Base-by-base conservation (phyloP, 2,888 invertebrate species). In the Mythimna loreyi region DNA sequence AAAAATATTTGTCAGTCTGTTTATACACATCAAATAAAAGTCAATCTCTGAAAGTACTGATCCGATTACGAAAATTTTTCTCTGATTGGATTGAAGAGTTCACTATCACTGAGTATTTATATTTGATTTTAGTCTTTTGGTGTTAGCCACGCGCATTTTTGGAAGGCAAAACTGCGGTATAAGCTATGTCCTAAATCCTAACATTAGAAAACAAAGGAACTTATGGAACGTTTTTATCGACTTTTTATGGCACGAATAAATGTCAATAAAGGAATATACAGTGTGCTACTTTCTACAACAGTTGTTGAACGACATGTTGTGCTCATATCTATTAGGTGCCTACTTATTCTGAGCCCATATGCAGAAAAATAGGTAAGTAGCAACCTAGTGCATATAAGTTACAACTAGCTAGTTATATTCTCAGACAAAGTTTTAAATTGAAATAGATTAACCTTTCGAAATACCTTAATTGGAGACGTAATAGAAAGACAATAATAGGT, bases 251-350 rank as follows among this genome's bases (percentile, higher is more conserved):
- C 50, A 25, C 19, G 13, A 47, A 25, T 73, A 25, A 40, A 75
- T 33, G 47, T 75, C 49, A 56, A 25, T 67, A 75, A 33, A 13
- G n/a, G 23, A 23, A 23, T 50, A 40, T n/a, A n/a, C n/a, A n/a
- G n/a, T 60, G 69, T 52, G 56, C 47, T 61, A 73, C 57, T 69
- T 76, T 76, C 57, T 43, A 52, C 16, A 25, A 56, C 23, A 19
- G 16, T 67, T 49, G 28, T 36, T 40, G 6, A n/a, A 45, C 13
- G 28, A 30, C 74, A 45, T 23, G 23, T 45, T n/a, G 16, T 21
- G 2, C 11, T 1, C 0, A 1, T 43, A 36, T 3, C n/a, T n/a
- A n/a, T n/a, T n/a, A n/a, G n/a, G n/a, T n/a, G n/a, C n/a, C n/a
- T n/a, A n/a, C n/a, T n/a, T n/a, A n/a, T n/a, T n/a, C n/a, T n/a